Evolutionary conservation across 2,888 invertebrate species (phyloP).

Genomic region (Criorhina ranunculi): DNA sequence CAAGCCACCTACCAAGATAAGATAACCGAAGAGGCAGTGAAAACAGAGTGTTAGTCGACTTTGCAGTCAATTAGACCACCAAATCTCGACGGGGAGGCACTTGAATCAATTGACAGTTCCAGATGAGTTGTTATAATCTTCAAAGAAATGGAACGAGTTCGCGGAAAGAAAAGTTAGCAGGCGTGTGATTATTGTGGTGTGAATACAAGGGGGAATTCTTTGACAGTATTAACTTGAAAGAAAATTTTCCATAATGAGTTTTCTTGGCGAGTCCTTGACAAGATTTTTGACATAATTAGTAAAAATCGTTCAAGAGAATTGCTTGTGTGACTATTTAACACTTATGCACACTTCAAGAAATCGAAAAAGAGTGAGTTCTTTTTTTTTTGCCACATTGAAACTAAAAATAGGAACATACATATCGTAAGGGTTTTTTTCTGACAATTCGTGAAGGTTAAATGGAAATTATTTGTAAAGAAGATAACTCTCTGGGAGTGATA

Average conservation of each 20-base stretch:
- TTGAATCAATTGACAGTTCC: constrained; percentile 12
- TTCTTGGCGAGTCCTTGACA: background rate
- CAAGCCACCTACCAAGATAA: background rate
- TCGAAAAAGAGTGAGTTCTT: background rate
- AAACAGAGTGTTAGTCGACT: background rate
- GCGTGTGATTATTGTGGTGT: background rate
- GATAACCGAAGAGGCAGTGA: constrained; percentile 4
- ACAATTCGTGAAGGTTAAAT: too few relatives aligned
- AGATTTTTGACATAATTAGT: background rate
- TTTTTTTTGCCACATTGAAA: background rate
- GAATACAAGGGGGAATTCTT: background rate
- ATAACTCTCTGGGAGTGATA: too few relatives aligned
- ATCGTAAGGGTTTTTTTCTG: too few relatives aligned
- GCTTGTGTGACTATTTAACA: background rate
- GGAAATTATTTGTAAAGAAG: too few relatives aligned
- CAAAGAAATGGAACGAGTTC: background rate
- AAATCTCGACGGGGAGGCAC: background rate
- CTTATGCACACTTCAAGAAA: background rate
- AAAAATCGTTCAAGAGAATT: background rate
- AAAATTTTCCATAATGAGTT: background rate
- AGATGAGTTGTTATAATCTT: background rate
- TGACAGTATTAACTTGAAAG: background rate
- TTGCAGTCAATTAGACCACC: constrained; percentile 14
- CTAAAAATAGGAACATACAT: background rate
- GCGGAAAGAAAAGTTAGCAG: background rate